These are phyloP conservation scores for Cheilosia variabilis DNA, from an alignment of 2,888 invertebrate genomes.

Conservation along the genomic window DNA sequence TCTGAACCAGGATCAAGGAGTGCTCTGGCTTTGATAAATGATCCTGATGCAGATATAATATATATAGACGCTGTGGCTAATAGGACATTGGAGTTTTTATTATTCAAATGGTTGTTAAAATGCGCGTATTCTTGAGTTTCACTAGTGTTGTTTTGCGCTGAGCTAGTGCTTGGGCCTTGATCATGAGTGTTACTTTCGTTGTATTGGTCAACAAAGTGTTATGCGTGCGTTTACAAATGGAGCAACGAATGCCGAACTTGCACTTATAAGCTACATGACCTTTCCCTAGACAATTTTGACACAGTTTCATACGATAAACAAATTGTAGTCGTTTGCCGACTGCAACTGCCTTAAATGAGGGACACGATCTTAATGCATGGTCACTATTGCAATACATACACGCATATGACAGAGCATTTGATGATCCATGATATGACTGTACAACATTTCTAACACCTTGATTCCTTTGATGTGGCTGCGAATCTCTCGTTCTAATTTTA, in stretches of 20 bases:
- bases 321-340: neutral
- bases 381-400: neutral
- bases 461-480: neutral
- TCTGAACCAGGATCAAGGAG: neutral
- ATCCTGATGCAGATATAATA: neutral
- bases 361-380: neutral
- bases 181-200: neutral
- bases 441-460: neutral
- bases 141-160: neutral
- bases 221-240: neutral
- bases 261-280: no score
- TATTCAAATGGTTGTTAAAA: neutral
- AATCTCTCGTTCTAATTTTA: neutral
- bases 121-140: neutral
- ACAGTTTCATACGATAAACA: no score
- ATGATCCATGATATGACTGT: neutral
- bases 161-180: neutral
- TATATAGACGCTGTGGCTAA: neutral
- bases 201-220: constrained; percentile 1
- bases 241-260: no score
- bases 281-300: no score
- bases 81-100: neutral
- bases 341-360: neutral
- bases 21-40: neutral
- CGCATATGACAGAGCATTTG: neutral